Evolutionary conservation across 2,113 vertebrate species (phyloP), one percentile per base, ranked within the genome.

Genomic region (Neogobius melanostomus): DNA sequence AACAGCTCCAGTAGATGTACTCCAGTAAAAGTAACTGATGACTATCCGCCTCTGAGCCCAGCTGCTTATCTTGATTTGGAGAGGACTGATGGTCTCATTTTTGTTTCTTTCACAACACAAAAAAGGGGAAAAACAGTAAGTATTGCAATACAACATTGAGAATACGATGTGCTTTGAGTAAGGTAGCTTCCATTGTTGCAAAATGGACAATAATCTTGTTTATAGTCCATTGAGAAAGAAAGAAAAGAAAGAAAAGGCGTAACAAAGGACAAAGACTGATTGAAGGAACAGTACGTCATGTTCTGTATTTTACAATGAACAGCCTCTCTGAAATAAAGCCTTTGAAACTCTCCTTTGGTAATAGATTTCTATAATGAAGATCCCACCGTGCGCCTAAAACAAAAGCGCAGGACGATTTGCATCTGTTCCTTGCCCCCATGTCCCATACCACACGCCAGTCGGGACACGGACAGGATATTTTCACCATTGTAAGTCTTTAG

Each of bases 381-480:
- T 56, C 57, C 69, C 6, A 66, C 59, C 60, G 42, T 12, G 64
- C 74, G 45, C 48, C 68, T 64, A 57, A 82, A 82, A 81, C 74
- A 87, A 80, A 75, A 51, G 69, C 72, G 43, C 61, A 0, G 60
- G 64, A 66, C 76, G 79, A 87, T 82, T 64, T 71, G 80, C 72
- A 64, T 50, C 74, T 59, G 16, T 72, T 69, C 53, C 71, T 77
- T 80, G 83, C 84, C 81, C 28, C 77, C 68, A 21, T 60, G 77
- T 67, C 70, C 52, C 46, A 79, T 72, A 81, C 80, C 53, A 11
- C 64, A 59, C 77, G 67, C 69, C 66, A 80, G 74, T 83, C 79
- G 14, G 71, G 82, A 83, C 75, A 80, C 59, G n/a, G 53, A 71
- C 1, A 65, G 72, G 77, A 76, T 74, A 75, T 76, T 75, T 86